These are phyloP conservation scores for Epinephelus cyanopodus DNA, from an alignment of 2,113 vertebrate species.

Conservation along the genomic window DNA sequence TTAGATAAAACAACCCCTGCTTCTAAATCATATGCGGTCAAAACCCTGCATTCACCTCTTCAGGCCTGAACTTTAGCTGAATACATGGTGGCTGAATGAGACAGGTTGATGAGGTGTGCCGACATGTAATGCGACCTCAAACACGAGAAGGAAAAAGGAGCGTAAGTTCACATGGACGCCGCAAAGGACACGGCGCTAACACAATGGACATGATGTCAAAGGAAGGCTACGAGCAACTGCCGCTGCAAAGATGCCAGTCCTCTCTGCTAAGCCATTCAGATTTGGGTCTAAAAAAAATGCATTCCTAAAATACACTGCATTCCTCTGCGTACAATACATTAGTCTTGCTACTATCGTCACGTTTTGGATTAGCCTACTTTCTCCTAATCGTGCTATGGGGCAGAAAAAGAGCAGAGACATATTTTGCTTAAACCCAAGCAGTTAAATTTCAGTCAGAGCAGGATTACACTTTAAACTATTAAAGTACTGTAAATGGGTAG, in stretches of 20 bases:
- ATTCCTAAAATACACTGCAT: constrained; percentile 72
- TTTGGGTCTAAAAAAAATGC: constrained; percentile 41
- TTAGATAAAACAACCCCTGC: constrained; percentile 35
- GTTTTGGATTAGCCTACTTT: constrained; percentile 73
- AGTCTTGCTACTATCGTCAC: constrained; percentile 48
- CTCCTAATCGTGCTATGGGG: constrained; percentile 13
- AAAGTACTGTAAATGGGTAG: not conserved
- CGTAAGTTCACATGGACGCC: constrained; percentile 11
- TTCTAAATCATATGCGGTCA: constrained; percentile 51
- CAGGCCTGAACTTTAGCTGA: constrained; percentile 2
- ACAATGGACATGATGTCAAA: constrained; percentile 37
- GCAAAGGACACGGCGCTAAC: constrained; percentile 19
- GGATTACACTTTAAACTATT: constrained; percentile 39
- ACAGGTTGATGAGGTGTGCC: constrained; percentile 24
- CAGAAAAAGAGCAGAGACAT: constrained; percentile 36
- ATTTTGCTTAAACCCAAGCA: constrained; percentile 21
- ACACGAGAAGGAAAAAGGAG: constrained; percentile 1
- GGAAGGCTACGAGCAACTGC: not conserved
- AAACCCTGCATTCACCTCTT: constrained; percentile 41
- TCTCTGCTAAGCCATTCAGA: constrained; percentile 39
- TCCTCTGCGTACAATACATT: constrained; percentile 57
- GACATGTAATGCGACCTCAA: constrained; percentile 31
- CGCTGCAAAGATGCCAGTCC: constrained; percentile 36
- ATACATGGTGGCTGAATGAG: not conserved
- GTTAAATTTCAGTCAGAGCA: constrained; percentile 37